phyloP scores from a whole-genome alignment of 2,113 vertebrate genomes.

The Marmota monax region DNA sequence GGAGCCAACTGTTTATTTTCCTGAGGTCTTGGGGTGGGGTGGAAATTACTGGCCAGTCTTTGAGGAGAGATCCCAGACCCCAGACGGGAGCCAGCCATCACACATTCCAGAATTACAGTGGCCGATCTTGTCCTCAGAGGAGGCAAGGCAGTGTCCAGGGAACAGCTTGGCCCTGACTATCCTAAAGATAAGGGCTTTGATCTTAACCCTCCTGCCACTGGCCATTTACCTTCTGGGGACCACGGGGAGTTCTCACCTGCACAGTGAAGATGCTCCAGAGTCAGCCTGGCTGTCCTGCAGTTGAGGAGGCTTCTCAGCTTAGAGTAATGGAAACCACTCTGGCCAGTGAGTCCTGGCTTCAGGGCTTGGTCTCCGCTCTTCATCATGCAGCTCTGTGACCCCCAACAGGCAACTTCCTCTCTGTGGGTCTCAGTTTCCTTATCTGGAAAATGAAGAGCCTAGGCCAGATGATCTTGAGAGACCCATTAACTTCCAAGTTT shows the following conservation, averaged over 20 bases:
- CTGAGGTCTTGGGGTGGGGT: not conserved
- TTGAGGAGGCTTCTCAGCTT: not conserved
- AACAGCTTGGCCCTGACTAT: not conserved
- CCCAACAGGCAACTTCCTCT: not conserved
- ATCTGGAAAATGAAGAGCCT: not conserved
- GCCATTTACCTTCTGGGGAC: not conserved
- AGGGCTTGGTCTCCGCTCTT: not conserved
- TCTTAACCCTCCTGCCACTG: not conserved
- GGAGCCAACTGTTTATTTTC: not conserved
- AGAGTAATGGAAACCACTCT: not conserved
- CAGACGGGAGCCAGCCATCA: not conserved
- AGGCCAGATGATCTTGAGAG: not conserved
- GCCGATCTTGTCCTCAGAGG: not conserved
- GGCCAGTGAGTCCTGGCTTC: not conserved
- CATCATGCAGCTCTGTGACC: not conserved
- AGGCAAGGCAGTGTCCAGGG: not conserved
- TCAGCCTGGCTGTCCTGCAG: not conserved
- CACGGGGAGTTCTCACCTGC: not conserved
- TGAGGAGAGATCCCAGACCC: not conserved
- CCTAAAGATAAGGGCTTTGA: not conserved
- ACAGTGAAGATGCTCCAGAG: not conserved
- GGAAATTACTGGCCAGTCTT: not conserved
- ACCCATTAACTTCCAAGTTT: not conserved
- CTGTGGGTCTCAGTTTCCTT: constrained; percentile 26
- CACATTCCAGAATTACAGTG: not conserved